phyloP scores from a whole-genome alignment of 2,797 vertebrate species.

The Antrozous pallidus region DNA sequence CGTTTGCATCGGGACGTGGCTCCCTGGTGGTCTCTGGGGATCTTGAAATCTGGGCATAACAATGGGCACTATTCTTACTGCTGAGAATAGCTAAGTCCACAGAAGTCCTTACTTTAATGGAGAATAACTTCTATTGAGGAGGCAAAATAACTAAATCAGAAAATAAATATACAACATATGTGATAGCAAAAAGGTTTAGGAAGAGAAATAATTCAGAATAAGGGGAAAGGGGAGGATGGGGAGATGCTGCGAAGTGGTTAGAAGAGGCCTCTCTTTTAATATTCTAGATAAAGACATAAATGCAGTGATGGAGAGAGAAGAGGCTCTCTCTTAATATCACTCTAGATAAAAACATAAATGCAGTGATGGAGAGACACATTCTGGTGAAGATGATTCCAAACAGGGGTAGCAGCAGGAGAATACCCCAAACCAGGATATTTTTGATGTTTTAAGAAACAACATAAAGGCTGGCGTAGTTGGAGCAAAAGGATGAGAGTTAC shows the following conservation, averaged over 20 bases:
- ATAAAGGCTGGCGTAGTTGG: not conserved
- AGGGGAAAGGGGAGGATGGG: not conserved
- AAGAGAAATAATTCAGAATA: not conserved
- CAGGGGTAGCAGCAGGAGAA: not conserved
- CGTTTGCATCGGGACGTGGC: too few species aligned
- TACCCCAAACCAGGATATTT: not conserved
- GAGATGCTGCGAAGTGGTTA: fast-evolving
- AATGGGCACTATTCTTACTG: not conserved
- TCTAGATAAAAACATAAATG: not conserved
- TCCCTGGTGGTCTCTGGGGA: too few species aligned
- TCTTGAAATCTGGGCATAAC: too few species aligned
- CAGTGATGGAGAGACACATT: not conserved
- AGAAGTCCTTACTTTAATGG: not conserved
- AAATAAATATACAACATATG: not conserved
- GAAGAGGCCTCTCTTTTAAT: not conserved
- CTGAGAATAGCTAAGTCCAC: not conserved
- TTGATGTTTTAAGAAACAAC: not conserved
- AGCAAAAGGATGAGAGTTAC: not conserved
- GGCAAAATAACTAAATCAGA: not conserved
- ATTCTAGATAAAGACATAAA: not conserved
- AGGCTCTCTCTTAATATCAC: not conserved
- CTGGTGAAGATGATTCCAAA: not conserved
- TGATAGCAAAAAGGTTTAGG: not conserved
- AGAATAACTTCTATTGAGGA: not conserved
- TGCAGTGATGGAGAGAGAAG: not conserved